Conservation (phyloP, 1,140 invertebrate genomes). For the Chymomyza costata region DNA sequence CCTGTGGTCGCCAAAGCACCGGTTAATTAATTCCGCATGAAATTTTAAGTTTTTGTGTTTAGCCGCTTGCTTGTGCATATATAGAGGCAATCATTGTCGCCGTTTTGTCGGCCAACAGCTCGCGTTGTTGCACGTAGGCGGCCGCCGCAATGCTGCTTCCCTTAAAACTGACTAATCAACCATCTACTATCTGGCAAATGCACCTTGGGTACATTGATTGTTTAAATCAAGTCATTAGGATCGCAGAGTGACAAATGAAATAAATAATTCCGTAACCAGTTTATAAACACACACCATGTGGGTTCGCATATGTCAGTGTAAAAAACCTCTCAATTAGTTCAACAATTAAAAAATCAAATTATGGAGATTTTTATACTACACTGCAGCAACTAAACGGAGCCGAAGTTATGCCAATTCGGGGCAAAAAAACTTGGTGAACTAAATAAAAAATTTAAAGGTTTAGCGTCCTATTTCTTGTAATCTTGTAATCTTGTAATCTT, state of each 20-base stretch:
- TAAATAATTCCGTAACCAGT: conserved; percentile 59
- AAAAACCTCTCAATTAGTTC: conserved; percentile 75
- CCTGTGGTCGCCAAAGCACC: conserved; percentile 38
- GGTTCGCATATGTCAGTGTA: conserved; percentile 41
- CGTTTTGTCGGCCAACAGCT: conserved; percentile 27
- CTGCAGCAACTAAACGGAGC: no score
- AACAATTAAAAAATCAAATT: conserved; percentile 75
- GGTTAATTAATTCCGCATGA: conserved; percentile 75
- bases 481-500: no score
- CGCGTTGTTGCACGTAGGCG: conserved; percentile 57
- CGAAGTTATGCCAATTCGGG: no score
- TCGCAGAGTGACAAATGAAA: conserved; percentile 66
- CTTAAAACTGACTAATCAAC: conserved; percentile 54
- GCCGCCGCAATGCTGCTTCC: conserved; percentile 2
- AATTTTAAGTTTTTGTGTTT: conserved; percentile 56
- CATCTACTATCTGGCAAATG: conserved; percentile 36
- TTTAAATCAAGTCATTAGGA: conserved; percentile 70
- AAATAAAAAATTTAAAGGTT: no score
- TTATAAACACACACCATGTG: conserved; percentile 55
- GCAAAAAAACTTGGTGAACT: no score
- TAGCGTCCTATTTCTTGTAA: no score
- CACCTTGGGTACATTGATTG: conserved; percentile 50
- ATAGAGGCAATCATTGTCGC: conserved; percentile 69
- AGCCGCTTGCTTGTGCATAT: conserved; percentile 45
- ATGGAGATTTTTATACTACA: no score